A percentile compares a stretch with the other conserved stretches of the same genome.
phyloP scores from a whole-genome alignment of 2,888 invertebrate genomes.

The Argyresthia goedartella region DNA sequence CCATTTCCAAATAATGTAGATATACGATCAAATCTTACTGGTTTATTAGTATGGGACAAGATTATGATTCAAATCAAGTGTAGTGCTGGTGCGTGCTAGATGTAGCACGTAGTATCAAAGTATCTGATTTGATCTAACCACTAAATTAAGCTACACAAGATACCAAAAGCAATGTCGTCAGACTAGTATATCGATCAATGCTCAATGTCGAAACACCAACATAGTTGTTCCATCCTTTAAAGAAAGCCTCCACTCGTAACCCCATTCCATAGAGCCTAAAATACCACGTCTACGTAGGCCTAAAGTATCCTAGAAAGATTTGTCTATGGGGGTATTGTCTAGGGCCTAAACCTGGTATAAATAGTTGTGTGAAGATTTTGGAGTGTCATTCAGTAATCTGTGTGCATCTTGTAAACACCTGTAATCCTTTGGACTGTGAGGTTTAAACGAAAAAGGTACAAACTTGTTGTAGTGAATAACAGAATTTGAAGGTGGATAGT shows the following conservation, averaged over 20 bases:
- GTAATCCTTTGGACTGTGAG: not conserved
- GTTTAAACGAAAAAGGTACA: not conserved
- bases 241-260: not conserved
- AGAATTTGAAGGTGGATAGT: too few species aligned
- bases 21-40: too few species aligned
- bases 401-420: slow-evolving; percentile 13
- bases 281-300: not conserved
- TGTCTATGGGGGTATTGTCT: not conserved
- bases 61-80: too few species aligned
- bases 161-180: not conserved
- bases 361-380: slow-evolving; percentile 28
- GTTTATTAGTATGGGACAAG: too few species aligned
- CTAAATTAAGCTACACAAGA: not conserved
- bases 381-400: slow-evolving; percentile 34
- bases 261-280: not conserved
- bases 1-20: too few species aligned
- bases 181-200: too few species aligned
- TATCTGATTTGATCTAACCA: not conserved
- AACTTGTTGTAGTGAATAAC: too few species aligned
- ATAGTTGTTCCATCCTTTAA: too few species aligned
- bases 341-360: slow-evolving; percentile 28
- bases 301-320: not conserved
- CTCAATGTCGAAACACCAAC: too few species aligned
- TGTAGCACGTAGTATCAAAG: not conserved
- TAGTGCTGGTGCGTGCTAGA: too few species aligned